These are phyloP conservation scores for Gastrophysa polygoni DNA, from an alignment of 2,888 invertebrate species.

Conservation along the genomic window DNA sequence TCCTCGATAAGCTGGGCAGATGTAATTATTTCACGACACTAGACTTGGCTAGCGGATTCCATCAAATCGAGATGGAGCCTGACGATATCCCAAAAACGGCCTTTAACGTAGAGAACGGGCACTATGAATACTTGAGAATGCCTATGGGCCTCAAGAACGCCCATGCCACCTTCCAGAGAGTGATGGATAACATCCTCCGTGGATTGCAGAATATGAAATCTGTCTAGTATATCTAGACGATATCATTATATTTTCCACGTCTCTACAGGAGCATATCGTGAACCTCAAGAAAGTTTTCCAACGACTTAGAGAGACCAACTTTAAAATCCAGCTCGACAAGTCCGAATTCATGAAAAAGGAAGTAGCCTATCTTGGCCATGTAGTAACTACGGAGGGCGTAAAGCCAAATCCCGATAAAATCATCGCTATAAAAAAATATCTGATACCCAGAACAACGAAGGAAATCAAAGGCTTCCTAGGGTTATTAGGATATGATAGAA, in stretches of 20 bases:
- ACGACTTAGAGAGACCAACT: slow-evolving; percentile 16
- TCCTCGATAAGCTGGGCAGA: slow-evolving; percentile 16
- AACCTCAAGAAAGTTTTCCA: slow-evolving; percentile 19
- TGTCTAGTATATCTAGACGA: slow-evolving; percentile 24
- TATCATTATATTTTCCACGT: slow-evolving; percentile 20
- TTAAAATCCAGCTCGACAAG: slow-evolving; percentile 30
- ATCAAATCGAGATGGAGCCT: slow-evolving; percentile 28
- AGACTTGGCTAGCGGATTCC: slow-evolving; percentile 25
- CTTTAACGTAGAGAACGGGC: slow-evolving; percentile 21
- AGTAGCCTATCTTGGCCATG: slow-evolving; percentile 26
- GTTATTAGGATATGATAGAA: slow-evolving; percentile 16
- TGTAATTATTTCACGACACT: slow-evolving; percentile 18
- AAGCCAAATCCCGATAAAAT: slow-evolving; percentile 31
- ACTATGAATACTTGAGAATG: slow-evolving; percentile 20
- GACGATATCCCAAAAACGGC: slow-evolving; percentile 22
- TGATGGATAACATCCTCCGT: slow-evolving; percentile 27
- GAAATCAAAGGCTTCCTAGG: slow-evolving; percentile 20
- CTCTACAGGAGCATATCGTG: slow-evolving; percentile 22
- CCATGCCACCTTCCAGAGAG: slow-evolving; percentile 26
- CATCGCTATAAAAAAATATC: slow-evolving; percentile 4
- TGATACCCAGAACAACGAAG: slow-evolving; percentile 12
- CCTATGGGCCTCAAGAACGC: slow-evolving; percentile 29
- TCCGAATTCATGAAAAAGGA: slow-evolving; percentile 28
- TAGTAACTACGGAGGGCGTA: slow-evolving; percentile 21
- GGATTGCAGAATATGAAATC: slow-evolving; percentile 20